Base-by-base conservation (phyloP, 2,797 vertebrate species). In the Scarus forsteni region DNA sequence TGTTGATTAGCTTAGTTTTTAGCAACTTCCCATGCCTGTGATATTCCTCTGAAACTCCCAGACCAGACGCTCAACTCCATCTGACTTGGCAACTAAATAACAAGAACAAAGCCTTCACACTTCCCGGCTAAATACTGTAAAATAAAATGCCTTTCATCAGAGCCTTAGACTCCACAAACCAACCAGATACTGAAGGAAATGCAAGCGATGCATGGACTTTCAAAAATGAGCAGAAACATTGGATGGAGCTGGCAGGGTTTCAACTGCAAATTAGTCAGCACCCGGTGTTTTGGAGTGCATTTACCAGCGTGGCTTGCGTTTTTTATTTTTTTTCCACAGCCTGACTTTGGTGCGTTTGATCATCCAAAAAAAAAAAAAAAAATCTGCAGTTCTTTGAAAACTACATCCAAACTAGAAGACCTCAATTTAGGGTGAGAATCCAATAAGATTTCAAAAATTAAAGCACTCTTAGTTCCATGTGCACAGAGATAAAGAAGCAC, bases 21-120 rank as follows among this genome's bases (percentile, higher is more conserved):
- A 85, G 85, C 84, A 88, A 90, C 80, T 91, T 90, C 74, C 79
- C 75, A 83, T 82, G 87, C 75, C 88, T 87, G 90, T 91, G 90
- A 92, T 91, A 92, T 89, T 92, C 85, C 84, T 91, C 88, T 88
- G 89, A 88, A 92, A 92, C 69, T 92, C 89, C 89, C 89, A 89
- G 86, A 87, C 91, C 89, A 92, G 90, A 92, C 87, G 87, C 87
- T 88, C 81, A 77, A 80, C 88, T 92, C 89, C 87, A 90, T 91
- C 89, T 92, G 90, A 92, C 87, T 92, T 92, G 88, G 89, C 91
- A 90, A 79, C 64, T 12, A 39, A 57, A 53, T 39, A 55, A 40
- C 67, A 14, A 73, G 81, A 89, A 86, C 85, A 86, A 89, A 88
- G 84, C 84, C 67, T 81, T 75, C 80, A 80, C 81, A 83, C 75